phyloP scores from a whole-genome alignment of 2,797 vertebrate genomes.

The Ctenochaetus hawaiiensis region DNA sequence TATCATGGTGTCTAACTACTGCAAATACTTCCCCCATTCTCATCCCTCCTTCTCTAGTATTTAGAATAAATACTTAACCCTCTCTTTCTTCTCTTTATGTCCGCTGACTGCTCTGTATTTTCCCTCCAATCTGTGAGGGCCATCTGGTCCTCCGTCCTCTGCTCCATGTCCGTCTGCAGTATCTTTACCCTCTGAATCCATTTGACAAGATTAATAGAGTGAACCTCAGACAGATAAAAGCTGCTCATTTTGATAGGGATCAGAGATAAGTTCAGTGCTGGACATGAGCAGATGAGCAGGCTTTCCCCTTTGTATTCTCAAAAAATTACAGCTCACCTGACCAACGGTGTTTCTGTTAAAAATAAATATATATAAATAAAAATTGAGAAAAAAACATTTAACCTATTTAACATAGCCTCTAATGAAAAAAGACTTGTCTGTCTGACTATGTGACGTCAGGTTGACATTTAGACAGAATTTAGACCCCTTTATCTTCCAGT shows the following conservation, averaged over 20 bases:
- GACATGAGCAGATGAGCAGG: constrained; percentile 47
- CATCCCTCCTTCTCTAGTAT: constrained; percentile 15
- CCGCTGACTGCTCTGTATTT: constrained; percentile 53
- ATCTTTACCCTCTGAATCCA: constrained; percentile 70
- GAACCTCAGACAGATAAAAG: constrained; percentile 76
- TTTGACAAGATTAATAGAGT: constrained; percentile 81
- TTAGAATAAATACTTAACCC: constrained; percentile 32
- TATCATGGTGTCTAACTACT: constrained; percentile 41
- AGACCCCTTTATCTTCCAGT: constrained; percentile 29
- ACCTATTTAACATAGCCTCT: constrained; percentile 11
- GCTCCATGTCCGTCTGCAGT: constrained; percentile 59
- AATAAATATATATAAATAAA: neutral
- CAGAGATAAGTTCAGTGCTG: constrained; percentile 50
- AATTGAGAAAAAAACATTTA: neutral
- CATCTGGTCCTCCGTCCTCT: constrained; percentile 73
- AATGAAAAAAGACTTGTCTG: neutral
- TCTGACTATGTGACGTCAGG: constrained; percentile 10
- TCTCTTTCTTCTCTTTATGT: constrained; percentile 42
- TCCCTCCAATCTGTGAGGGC: constrained; percentile 65
- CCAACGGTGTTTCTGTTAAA: neutral
- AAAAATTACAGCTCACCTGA: constrained; percentile 16
- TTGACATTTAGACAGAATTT: constrained; percentile 8
- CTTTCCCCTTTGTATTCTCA: neutral
- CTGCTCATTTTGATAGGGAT: constrained; percentile 78
- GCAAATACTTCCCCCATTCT: constrained; percentile 27